These are phyloP conservation scores for Clarias macrocephalus DNA, from an alignment of 2,113 vertebrate genomes.

Conservation along the genomic window DNA sequence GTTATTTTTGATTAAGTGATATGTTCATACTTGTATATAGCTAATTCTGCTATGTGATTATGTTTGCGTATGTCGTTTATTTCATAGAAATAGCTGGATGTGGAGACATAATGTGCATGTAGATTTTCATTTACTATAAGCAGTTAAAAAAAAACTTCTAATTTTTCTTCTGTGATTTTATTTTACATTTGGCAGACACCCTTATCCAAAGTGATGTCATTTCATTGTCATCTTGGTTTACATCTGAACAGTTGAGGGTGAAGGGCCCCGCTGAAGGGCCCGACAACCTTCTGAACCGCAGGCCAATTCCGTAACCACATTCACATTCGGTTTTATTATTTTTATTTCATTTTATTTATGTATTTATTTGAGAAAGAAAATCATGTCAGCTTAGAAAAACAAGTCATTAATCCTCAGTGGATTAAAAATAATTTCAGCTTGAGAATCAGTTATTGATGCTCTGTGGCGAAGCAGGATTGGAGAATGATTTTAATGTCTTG, in stretches of 20 bases:
- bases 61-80: not conserved
- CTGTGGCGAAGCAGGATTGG: not conserved
- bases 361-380: not conserved
- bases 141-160: not conserved
- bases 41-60: not conserved
- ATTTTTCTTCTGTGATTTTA: not conserved
- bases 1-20: not conserved
- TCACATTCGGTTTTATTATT: not conserved
- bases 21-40: not conserved
- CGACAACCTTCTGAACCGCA: no score
- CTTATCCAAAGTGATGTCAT: no score
- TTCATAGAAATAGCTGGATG: not conserved
- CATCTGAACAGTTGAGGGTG: no score
- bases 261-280: no score
- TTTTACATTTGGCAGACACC: no score
- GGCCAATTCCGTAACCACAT: no score
- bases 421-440: not conserved
- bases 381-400: not conserved
- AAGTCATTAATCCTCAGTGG: not conserved
- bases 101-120: not conserved
- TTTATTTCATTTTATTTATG: not conserved
- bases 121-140: not conserved
- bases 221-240: no score
- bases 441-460: not conserved
- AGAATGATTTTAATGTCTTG: constrained; percentile 18